Percentiles rank a stretch among this genome's conserved stretches.
phyloP scores from a whole-genome alignment of 2,888 invertebrate species.

The Drosophila kuntzei region DNA sequence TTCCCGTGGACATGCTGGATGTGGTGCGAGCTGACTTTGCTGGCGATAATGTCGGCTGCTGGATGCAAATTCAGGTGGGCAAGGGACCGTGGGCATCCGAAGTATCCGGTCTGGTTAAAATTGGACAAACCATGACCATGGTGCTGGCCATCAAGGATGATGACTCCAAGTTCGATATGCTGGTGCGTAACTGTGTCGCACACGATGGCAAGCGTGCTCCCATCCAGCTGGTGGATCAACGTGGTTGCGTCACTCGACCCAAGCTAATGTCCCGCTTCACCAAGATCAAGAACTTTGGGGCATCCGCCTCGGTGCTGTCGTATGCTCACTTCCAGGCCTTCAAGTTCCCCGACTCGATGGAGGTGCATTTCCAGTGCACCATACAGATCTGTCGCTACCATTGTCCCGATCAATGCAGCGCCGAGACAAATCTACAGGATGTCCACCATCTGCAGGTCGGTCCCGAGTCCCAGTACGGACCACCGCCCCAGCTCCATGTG shows the following conservation, averaged over 20 bases:
- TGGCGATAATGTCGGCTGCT: constrained; percentile 97
- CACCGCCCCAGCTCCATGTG: constrained; percentile 88
- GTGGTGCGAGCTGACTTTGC: constrained; percentile 97
- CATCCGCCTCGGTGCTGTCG: constrained; percentile 95
- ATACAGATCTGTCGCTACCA: constrained; percentile 97
- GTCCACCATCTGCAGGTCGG: constrained; percentile 87
- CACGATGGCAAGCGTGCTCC: constrained; percentile 97
- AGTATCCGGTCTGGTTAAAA: constrained; percentile 96
- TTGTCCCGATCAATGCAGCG: constrained; percentile 96
- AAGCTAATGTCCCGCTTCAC: constrained; percentile 97
- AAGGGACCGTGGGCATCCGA: constrained; percentile 98
- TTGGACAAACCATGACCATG: constrained; percentile 98
- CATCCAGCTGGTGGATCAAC: constrained; percentile 96
- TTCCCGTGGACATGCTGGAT: constrained; percentile 97
- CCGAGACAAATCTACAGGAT: constrained; percentile 88
- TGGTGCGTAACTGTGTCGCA: constrained; percentile 96
- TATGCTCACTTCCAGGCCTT: constrained; percentile 98
- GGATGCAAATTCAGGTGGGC: constrained; percentile 99
- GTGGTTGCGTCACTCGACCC: constrained; percentile 95
- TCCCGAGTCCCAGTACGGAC: constrained; percentile 89
- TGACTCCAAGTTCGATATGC: constrained; percentile 97
- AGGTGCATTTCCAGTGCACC: constrained; percentile 97
- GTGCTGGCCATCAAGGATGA: constrained; percentile 97
- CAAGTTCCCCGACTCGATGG: constrained; percentile 98
- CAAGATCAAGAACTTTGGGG: constrained; percentile 97